Evolutionary conservation across 2,113 vertebrate species (phyloP).

Genomic region (Erythrolamprus reginae): DNA sequence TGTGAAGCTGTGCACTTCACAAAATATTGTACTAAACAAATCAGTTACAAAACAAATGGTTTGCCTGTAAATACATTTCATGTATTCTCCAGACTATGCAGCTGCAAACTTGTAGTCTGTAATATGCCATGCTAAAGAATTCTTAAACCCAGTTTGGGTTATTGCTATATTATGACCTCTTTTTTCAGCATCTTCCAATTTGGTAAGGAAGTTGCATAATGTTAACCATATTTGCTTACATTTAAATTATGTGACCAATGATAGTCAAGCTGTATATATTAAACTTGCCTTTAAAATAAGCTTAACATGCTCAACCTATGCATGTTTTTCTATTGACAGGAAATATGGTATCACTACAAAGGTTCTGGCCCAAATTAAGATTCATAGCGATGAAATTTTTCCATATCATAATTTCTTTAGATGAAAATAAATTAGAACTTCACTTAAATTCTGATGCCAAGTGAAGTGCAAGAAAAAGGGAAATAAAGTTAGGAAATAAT

Average conservation of each 20-base stretch:
- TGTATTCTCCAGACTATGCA: background rate
- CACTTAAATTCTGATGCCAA: background rate
- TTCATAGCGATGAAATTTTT: background rate
- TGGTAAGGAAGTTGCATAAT: background rate
- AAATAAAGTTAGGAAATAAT: background rate
- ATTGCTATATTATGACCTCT: background rate
- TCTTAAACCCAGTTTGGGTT: background rate
- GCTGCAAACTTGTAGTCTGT: background rate
- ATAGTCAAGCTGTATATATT: background rate
- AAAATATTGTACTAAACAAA: background rate
- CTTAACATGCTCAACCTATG: background rate
- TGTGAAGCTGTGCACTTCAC: background rate
- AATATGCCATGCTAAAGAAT: background rate
- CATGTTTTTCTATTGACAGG: background rate
- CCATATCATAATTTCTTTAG: background rate
- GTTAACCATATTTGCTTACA: background rate
- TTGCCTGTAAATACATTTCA: background rate
- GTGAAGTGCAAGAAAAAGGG: background rate
- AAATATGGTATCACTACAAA: background rate
- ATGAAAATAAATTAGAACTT: background rate
- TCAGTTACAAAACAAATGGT: background rate
- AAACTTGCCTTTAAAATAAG: background rate
- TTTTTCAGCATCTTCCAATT: background rate
- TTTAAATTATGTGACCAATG: background rate
- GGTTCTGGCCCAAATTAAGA: background rate